These are phyloP conservation scores for Zaprionus camerounensis DNA, from an alignment of 1,140 invertebrate genomes.

Conservation along the genomic window DNA sequence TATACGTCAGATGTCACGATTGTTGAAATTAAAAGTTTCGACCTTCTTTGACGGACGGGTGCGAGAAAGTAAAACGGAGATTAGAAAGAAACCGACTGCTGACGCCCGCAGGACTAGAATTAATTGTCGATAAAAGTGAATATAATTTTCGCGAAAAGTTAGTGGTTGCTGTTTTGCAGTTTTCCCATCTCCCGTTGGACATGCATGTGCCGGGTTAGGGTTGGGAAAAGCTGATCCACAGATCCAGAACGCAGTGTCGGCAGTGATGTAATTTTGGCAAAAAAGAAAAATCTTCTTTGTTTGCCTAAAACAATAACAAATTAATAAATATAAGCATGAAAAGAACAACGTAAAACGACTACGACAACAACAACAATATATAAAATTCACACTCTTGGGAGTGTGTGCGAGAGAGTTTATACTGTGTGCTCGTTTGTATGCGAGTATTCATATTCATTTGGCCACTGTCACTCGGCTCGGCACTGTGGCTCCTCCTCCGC, in stretches of 20 bases:
- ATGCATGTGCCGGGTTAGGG: conserved; percentile 23
- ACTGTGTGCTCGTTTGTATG: conserved; percentile 11
- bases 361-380: conserved; percentile 70
- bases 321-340: conserved; percentile 63
- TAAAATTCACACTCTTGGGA: conserved; percentile 60
- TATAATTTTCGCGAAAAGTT: conserved; percentile 20
- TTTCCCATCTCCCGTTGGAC: conserved; percentile 22
- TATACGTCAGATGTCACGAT: conserved; percentile 40
- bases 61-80: conserved; percentile 2
- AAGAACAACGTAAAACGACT: conserved; percentile 64
- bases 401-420: conserved; percentile 37
- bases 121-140: conserved; percentile 12
- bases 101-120: neutral
- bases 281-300: conserved; percentile 70
- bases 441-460: conserved; percentile 51
- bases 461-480: conserved; percentile 40
- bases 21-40: conserved; percentile 33
- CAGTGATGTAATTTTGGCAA: conserved; percentile 69
- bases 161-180: conserved; percentile 31
- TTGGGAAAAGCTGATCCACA: conserved; percentile 12
- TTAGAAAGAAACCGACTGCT: conserved; percentile 16
- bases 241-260: conserved; percentile 33
- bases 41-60: conserved; percentile 8
- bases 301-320: conserved; percentile 60
- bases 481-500: conserved; percentile 4